Percentiles rank a stretch among this genome's conserved stretches.
Evolutionary conservation across 37 sponge, comb jelly and placozoan species (phyloP).

Genomic region (Tethya wilhelma): DNA sequence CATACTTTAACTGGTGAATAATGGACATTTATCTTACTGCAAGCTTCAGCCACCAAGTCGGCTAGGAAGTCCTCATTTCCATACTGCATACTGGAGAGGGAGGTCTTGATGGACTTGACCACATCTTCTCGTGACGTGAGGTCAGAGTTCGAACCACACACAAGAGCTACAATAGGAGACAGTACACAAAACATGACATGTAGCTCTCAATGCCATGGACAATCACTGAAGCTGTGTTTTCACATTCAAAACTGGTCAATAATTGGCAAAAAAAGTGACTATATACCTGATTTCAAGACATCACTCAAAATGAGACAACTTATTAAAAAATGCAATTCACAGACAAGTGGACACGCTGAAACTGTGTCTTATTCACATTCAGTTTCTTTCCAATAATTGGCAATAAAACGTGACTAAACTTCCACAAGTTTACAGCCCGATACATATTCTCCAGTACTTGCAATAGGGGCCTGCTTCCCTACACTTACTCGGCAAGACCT

Average conservation of each 20-base stretch:
- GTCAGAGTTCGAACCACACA: constrained; percentile 65
- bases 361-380: no score
- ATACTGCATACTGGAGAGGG: constrained; percentile 90
- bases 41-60: constrained; percentile 87
- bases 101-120: constrained; percentile 63
- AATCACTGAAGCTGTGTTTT: no score
- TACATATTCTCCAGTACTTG: not conserved
- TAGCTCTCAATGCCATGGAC: no score
- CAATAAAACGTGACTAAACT: not conserved
- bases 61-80: constrained; percentile 91
- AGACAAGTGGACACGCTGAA: no score
- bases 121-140: constrained; percentile 67
- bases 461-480: not conserved
- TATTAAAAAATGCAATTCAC: no score
- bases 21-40: constrained; percentile 70
- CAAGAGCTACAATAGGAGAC: constrained; percentile 36
- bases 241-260: no score
- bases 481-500: constrained; percentile 73
- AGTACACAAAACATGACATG: not conserved
- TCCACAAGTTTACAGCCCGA: not conserved
- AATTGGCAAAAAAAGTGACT: no score
- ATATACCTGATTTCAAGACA: no score
- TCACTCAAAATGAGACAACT: no score
- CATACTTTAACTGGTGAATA: not conserved
- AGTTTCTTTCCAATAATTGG: no score